Evolutionary conservation across 2,888 invertebrate genomes (phyloP).

Genomic region (Erynnis tages): DNA sequence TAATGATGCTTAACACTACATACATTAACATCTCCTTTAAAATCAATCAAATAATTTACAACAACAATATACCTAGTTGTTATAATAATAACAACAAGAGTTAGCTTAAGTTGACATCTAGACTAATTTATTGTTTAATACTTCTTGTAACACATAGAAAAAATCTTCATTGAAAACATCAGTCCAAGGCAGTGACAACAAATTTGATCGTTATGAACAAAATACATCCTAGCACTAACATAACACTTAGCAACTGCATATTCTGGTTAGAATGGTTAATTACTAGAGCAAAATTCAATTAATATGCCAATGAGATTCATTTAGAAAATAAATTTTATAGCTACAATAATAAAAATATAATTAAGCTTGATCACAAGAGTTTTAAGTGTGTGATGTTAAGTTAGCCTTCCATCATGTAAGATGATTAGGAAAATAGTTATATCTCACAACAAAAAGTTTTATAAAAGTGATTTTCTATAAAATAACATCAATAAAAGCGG

Average conservation of each 20-base stretch:
- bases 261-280: too few relatives aligned
- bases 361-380: too few relatives aligned
- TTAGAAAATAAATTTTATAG: not conserved
- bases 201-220: constrained; percentile 48
- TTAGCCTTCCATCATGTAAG: not conserved
- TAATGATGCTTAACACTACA: constrained; percentile 33
- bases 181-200: constrained; percentile 79
- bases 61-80: constrained; percentile 69
- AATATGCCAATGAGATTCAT: constrained; percentile 11
- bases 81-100: constrained; percentile 70
- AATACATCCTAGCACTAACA: constrained; percentile 15
- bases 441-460: too few relatives aligned
- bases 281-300: not conserved
- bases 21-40: constrained; percentile 50
- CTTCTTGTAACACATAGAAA: constrained; percentile 62
- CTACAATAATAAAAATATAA: too few relatives aligned
- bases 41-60: constrained; percentile 76
- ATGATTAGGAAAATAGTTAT: too few relatives aligned
- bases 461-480: too few relatives aligned
- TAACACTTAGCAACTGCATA: constrained; percentile 8
- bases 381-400: not conserved
- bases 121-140: constrained; percentile 62
- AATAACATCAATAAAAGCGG: too few relatives aligned
- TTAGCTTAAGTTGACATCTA: constrained; percentile 44
- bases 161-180: constrained; percentile 69